These are phyloP conservation scores for Agrotis ipsilon DNA, from an alignment of 2,888 invertebrate genomes.

Conservation along the genomic window DNA sequence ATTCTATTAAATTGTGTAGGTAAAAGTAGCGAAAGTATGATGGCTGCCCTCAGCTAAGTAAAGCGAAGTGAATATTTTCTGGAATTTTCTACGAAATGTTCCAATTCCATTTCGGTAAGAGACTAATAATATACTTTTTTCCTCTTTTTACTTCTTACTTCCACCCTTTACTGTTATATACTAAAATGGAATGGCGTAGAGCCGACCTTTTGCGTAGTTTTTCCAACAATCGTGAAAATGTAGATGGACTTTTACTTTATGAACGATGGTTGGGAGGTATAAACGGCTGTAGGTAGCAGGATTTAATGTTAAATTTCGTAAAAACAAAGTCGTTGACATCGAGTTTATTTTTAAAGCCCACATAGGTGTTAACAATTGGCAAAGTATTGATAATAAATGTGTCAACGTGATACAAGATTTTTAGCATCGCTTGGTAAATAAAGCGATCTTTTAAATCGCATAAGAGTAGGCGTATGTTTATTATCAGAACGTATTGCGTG, in stretches of 20 bases:
- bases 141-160: constrained; percentile 91
- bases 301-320: constrained; percentile 10
- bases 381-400: constrained; percentile 44
- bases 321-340: constrained; percentile 14
- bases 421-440: constrained; percentile 45
- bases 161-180: constrained; percentile 90
- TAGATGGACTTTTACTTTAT: constrained; percentile 49
- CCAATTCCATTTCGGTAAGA: constrained; percentile 91
- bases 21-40: constrained; percentile 87
- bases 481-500: constrained; percentile 26
- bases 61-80: constrained; percentile 89
- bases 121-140: constrained; percentile 91
- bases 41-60: constrained; percentile 87
- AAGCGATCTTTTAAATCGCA: constrained; percentile 45
- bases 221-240: constrained; percentile 56
- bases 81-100: constrained; percentile 90
- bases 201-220: constrained; percentile 64
- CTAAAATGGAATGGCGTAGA: constrained; percentile 79
- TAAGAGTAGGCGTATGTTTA: constrained; percentile 52
- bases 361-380: constrained; percentile 44
- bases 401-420: constrained; percentile 39
- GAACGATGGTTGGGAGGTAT: constrained; percentile 40
- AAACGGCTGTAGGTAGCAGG: constrained; percentile 31
- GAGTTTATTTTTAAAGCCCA: constrained; percentile 23
- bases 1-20: constrained; percentile 85